Evolutionary conservation across 1,140 invertebrate genomes (phyloP).

Genomic region (Liolophura sinensis): DNA sequence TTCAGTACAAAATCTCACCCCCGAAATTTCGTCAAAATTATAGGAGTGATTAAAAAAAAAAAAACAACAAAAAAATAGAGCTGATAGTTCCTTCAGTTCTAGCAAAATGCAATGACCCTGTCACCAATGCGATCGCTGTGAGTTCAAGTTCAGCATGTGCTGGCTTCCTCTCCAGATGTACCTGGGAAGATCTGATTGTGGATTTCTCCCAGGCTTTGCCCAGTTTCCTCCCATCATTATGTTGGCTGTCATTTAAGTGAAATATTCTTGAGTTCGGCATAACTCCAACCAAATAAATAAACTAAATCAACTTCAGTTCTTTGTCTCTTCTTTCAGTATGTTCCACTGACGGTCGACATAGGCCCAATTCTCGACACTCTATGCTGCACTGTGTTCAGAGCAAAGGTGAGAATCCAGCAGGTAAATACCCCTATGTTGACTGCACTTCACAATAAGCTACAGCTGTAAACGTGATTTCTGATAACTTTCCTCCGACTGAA

Average conservation of each 20-base stretch:
- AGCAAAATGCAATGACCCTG: neutral
- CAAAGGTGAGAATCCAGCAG: conserved; percentile 32
- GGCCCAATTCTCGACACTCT: conserved; percentile 52
- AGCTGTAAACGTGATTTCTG: neutral
- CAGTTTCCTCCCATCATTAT: no score
- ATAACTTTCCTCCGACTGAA: conserved; percentile 7
- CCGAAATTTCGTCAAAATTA: conserved; percentile 8
- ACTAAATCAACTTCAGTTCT: no score
- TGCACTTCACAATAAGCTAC: neutral
- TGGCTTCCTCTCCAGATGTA: no score
- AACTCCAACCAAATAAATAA: no score
- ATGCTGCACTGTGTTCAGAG: conserved; percentile 48
- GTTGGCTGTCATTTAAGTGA: no score
- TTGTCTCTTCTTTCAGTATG: conserved; percentile 34
- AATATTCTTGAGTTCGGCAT: no score
- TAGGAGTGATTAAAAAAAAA: neutral
- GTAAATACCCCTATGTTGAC: conserved; percentile 22
- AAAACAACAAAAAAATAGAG: neutral
- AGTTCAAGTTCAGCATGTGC: no score
- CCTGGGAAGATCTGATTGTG: no score
- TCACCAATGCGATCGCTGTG: no score
- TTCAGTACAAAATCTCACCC: neutral
- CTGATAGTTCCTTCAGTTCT: neutral
- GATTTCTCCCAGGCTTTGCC: no score
- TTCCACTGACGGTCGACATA: conserved; percentile 49